Percentiles rank a stretch among this genome's conserved stretches.
Evolutionary conservation across 2,888 invertebrate genomes (phyloP).

Genomic region (Drosophila robusta): DNA sequence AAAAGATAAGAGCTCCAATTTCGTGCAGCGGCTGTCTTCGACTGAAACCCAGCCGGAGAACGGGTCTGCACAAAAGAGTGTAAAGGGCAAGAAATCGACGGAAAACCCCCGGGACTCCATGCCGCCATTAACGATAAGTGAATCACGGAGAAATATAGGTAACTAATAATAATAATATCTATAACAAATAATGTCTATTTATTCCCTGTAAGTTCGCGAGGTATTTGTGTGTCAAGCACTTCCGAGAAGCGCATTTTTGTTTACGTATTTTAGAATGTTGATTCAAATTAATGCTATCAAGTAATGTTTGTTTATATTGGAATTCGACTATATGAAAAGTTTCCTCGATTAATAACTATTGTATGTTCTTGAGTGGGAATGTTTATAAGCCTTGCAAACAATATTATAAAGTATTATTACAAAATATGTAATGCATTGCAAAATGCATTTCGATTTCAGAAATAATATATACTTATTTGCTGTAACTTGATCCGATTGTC

Average conservation of each 20-base stretch:
- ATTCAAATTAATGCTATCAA: neutral
- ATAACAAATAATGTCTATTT: neutral
- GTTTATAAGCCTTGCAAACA: too few species aligned
- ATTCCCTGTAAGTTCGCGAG: neutral
- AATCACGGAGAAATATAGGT: slow-evolving; percentile 84
- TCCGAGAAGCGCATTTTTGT: neutral
- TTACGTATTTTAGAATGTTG: neutral
- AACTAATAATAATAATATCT: slow-evolving; percentile 3
- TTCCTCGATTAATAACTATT: neutral
- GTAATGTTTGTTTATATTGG: neutral
- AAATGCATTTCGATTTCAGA: too few species aligned
- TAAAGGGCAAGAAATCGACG: slow-evolving; percentile 56
- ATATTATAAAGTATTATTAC: too few species aligned
- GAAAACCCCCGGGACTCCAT: slow-evolving; percentile 69
- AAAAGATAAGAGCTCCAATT: slow-evolving; percentile 82
- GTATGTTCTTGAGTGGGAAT: neutral
- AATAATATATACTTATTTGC: too few species aligned
- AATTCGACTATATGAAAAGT: neutral
- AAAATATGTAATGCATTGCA: too few species aligned
- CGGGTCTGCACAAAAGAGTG: slow-evolving; percentile 28
- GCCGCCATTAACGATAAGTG: slow-evolving; percentile 83
- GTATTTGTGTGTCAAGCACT: neutral
- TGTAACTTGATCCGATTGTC: too few species aligned
- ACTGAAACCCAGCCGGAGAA: slow-evolving; percentile 48
- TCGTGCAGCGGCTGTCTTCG: slow-evolving; percentile 80